phyloP scores from a whole-genome alignment of 2,113 vertebrate species.

The Acanthochromis polyacanthus region DNA sequence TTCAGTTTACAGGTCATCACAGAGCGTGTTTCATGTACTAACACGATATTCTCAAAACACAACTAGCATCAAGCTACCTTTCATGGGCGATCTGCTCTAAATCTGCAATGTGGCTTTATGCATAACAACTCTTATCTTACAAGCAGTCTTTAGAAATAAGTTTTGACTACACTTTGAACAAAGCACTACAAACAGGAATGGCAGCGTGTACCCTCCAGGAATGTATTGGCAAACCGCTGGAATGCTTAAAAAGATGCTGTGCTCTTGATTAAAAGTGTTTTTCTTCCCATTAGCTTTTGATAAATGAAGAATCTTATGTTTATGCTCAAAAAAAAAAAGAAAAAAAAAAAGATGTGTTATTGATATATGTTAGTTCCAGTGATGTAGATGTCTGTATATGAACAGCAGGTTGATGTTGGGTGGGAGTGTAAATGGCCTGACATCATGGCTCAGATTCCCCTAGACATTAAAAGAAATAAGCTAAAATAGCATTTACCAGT shows the following conservation, averaged over 20 bases:
- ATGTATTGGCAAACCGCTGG: neutral
- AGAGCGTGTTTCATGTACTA: conserved; percentile 33
- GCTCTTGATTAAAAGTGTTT: neutral
- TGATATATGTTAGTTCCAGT: neutral
- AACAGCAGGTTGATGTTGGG: neutral
- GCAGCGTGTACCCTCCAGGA: neutral
- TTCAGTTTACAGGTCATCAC: neutral
- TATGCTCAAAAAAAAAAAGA: neutral
- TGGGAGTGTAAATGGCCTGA: neutral
- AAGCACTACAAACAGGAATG: conserved; percentile 5
- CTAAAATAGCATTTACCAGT: conserved; percentile 86
- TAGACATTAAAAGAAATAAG: neutral
- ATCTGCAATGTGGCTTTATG: conserved; percentile 11
- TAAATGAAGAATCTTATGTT: neutral
- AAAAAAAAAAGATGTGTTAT: neutral
- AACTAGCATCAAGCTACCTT: conserved; percentile 2
- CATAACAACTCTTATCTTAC: conserved; percentile 32
- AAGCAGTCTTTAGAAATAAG: neutral
- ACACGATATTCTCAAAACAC: conserved; percentile 28
- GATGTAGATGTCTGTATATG: neutral
- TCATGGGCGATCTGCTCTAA: conserved; percentile 29
- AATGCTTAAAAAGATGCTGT: neutral
- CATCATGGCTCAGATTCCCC: neutral
- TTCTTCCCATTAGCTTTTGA: neutral
- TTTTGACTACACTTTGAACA: conserved; percentile 48